Evolutionary conservation across 2,113 vertebrate species (phyloP).

Genomic region (Hyla sarda): DNA sequence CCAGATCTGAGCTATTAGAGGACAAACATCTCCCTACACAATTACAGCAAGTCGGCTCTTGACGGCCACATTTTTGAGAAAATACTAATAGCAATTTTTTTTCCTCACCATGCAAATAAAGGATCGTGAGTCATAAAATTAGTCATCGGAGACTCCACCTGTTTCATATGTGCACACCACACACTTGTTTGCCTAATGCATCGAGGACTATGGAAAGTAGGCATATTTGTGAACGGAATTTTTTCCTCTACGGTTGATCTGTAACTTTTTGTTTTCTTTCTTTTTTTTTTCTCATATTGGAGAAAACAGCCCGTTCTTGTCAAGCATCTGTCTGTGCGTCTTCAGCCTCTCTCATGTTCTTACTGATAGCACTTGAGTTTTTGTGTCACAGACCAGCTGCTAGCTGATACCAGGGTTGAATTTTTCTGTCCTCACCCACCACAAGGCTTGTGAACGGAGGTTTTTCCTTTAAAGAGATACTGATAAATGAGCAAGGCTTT

Average conservation of each 20-base stretch:
- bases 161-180: slow-evolving; percentile 21
- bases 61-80: slow-evolving; percentile 19
- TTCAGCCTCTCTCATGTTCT: slow-evolving; percentile 83
- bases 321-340: slow-evolving; percentile 76
- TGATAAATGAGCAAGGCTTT: slow-evolving; percentile 70
- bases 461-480: slow-evolving; percentile 63
- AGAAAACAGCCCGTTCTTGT: slow-evolving; percentile 68
- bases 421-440: slow-evolving; percentile 69
- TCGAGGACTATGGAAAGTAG: slow-evolving; percentile 12
- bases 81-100: slow-evolving; percentile 24
- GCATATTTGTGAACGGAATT: background rate
- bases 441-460: slow-evolving; percentile 66
- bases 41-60: slow-evolving; percentile 37
- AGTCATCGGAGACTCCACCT: slow-evolving; percentile 44
- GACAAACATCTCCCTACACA: slow-evolving; percentile 28
- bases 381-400: slow-evolving; percentile 89
- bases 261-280: slow-evolving; percentile 56
- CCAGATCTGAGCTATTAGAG: slow-evolving; percentile 17
- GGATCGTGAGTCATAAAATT: slow-evolving; percentile 47
- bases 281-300: slow-evolving; percentile 57
- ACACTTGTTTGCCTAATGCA: slow-evolving; percentile 1
- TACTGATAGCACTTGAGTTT: slow-evolving; percentile 83
- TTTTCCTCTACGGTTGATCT: slow-evolving; percentile 62
- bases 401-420: slow-evolving; percentile 78
- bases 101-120: slow-evolving; percentile 42